phyloP scores from a whole-genome alignment of 53 echinoderm and acorn worm genomes.

The Paracentrotus lividus region DNA sequence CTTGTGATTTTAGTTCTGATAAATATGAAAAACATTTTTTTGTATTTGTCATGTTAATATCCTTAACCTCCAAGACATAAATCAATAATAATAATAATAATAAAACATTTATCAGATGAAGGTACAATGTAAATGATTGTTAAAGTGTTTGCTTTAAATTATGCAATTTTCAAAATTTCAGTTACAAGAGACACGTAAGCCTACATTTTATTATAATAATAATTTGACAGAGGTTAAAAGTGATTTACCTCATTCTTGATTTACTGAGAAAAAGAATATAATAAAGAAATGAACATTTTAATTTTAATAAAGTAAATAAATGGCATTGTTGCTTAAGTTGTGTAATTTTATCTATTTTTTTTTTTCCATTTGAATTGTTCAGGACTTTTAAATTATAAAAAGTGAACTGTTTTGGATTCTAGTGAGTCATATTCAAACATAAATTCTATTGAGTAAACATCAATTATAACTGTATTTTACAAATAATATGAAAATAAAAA shows the following conservation, averaged over 20 bases:
- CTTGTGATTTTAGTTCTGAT: background rate
- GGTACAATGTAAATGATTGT: background rate
- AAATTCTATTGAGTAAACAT: too few relatives aligned
- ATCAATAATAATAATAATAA: too few relatives aligned
- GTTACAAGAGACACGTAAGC: background rate
- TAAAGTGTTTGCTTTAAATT: background rate
- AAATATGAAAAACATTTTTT: background rate
- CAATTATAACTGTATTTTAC: too few relatives aligned
- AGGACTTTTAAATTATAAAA: background rate
- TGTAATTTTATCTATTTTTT: too few relatives aligned
- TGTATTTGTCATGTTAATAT: conserved; percentile 30
- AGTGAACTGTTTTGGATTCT: background rate
- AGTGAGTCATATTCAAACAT: too few relatives aligned
- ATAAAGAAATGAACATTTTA: too few relatives aligned
- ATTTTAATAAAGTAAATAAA: too few relatives aligned
- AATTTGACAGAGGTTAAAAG: background rate
- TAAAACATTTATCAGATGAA: background rate
- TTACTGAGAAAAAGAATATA: too few relatives aligned
- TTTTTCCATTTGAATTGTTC: too few relatives aligned
- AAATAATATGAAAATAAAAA: background rate
- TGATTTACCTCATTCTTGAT: too few relatives aligned
- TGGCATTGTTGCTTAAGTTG: too few relatives aligned
- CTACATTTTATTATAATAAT: too few relatives aligned
- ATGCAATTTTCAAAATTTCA: background rate
- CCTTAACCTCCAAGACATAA: background rate